phyloP scores from a whole-genome alignment of 2,113 vertebrate genomes.

The Oplegnathus fasciatus region DNA sequence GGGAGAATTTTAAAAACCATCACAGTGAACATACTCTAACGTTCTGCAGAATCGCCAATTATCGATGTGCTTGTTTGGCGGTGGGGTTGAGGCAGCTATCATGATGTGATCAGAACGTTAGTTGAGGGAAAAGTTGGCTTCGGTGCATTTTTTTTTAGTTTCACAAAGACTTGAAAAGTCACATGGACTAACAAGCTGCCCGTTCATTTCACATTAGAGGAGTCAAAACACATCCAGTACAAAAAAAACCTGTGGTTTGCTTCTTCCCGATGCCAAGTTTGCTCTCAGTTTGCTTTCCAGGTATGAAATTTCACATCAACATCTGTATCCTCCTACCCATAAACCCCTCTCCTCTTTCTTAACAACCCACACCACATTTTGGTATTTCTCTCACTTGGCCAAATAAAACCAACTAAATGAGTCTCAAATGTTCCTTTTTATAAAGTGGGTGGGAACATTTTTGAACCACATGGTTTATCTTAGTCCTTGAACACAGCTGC shows the following conservation, averaged over 20 bases:
- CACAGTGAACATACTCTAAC: not conserved
- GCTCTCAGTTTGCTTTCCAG: not conserved
- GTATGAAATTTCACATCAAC: not conserved
- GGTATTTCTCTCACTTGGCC: slow-evolving; percentile 29
- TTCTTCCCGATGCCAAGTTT: not conserved
- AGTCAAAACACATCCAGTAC: not conserved
- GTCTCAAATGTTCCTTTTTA: slow-evolving; percentile 30
- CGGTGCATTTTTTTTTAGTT: not conserved
- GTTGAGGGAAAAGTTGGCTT: not conserved
- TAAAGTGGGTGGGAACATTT: slow-evolving; percentile 35
- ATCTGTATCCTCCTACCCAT: slow-evolving; percentile 24
- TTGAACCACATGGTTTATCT: slow-evolving; percentile 34
- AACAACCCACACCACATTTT: slow-evolving; percentile 5
- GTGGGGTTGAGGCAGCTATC: not conserved
- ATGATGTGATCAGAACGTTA: not conserved
- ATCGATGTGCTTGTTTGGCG: too few relatives aligned
- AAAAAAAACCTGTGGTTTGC: too few relatives aligned
- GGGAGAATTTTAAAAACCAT: not conserved
- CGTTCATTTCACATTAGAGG: not conserved
- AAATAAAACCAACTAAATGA: slow-evolving; percentile 20
- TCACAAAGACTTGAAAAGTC: not conserved
- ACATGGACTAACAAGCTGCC: not conserved
- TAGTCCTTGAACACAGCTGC: slow-evolving; percentile 61
- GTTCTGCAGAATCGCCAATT: not conserved
- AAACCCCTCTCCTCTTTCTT: not conserved